Base-by-base conservation (phyloP, 2,888 invertebrate genomes). In the Neoascia interrupta region DNA sequence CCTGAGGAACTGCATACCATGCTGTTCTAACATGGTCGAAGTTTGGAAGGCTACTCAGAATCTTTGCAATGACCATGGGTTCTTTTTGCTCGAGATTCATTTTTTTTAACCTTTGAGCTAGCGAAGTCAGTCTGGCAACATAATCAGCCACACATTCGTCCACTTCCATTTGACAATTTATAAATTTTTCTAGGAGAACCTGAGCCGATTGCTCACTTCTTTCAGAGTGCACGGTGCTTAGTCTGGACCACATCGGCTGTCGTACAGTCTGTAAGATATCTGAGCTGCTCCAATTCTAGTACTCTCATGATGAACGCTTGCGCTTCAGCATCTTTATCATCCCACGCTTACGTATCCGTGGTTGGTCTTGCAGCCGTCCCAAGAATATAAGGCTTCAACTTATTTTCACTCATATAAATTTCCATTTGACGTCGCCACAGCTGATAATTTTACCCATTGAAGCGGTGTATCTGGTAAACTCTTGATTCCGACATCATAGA, bases 1-100 rank as follows among this genome's bases (percentile, higher is more conserved):
- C 19, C 11, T 61, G 45, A 5, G 75, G 74, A 2, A 81, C 68
- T 23, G 76, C 73, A 75, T 81, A 81, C 81, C 79, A 81, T 8
- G 81, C 74, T n/a, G 81, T 76, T 28, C 80, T 54, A 1, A 82
- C 73, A 31, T 81, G 64, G 23, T 81, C 72, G 23, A 51, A 81
- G 53, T 73, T 81, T n/a, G 81, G 74, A 6, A 82, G 28, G 3
- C 81, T 74, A 11, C 81, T 61, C 36, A 73, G 51, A 49, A 81
- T 81, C 34, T 75, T 75, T 5, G 63, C 81, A 28, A 72, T 47
- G 76, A 79, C 19, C 81, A 60, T 3, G 69, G 61, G 15, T 73
- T 21, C 79, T 81, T 81, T 75, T 43, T 80, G 81, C 16, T 82
- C 63, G 3, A 74, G 58, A 18, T 72, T 19, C 72, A 79, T 74